Evolutionary conservation across 1,140 invertebrate species (phyloP).

Genomic region (Acromyrmex charruanus): DNA sequence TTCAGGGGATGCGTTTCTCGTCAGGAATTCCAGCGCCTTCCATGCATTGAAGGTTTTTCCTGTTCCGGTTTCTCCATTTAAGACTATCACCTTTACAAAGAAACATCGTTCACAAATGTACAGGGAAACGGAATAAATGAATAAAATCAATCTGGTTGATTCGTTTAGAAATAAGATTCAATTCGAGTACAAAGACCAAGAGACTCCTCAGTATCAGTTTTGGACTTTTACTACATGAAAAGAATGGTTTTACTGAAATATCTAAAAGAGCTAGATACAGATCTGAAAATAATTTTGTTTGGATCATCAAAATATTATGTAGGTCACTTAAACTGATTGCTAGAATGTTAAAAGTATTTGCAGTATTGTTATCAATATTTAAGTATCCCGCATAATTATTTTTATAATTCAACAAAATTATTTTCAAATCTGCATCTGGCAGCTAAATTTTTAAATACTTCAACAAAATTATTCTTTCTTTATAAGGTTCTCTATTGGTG

Average conservation of each 20-base stretch:
- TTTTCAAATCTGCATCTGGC: no score
- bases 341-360: no score
- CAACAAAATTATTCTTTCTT: no score
- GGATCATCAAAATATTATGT: no score
- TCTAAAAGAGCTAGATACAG: no score
- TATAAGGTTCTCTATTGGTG: not conserved
- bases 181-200: not conserved
- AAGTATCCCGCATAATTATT: no score
- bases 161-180: not conserved
- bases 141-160: not conserved
- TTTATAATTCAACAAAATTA: no score
- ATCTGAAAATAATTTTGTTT: no score
- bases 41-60: conserved; percentile 85
- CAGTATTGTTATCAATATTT: no score
- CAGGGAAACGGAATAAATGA: not conserved
- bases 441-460: no score
- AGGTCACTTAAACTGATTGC: no score
- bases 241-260: no score
- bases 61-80: conserved; percentile 85
- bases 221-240: not conserved
- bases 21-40: conserved; percentile 83
- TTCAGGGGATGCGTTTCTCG: conserved; percentile 47
- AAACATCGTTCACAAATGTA: not conserved
- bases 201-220: not conserved
- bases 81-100: conserved; percentile 81